Evolutionary conservation across 2,888 invertebrate species (phyloP).

Genomic region (Heteropelma amictum): DNA sequence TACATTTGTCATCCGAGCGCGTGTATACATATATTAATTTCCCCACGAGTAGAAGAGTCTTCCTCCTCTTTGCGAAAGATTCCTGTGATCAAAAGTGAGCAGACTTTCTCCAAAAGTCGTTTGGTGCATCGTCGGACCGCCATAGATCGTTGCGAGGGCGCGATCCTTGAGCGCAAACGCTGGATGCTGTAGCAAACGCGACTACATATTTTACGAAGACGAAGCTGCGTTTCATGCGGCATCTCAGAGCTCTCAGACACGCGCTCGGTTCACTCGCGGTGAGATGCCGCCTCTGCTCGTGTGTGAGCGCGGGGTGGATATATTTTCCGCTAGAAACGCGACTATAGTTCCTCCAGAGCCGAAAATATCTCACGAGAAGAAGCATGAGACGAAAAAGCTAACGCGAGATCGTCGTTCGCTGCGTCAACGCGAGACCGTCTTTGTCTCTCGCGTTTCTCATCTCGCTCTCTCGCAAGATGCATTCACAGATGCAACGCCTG

Average conservation of each 20-base stretch:
- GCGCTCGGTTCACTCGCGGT: neutral
- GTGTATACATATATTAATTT: conserved; percentile 26
- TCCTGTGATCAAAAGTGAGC: conserved; percentile 34
- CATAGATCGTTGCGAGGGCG: neutral
- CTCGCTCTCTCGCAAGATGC: conserved; percentile 15
- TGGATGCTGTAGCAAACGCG: conserved; percentile 21
- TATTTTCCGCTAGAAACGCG: conserved; percentile 43
- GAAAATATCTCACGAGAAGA: conserved; percentile 53
- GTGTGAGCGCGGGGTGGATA: neutral
- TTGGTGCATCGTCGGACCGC: conserved; percentile 21
- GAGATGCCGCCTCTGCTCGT: neutral
- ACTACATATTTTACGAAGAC: conserved; percentile 17
- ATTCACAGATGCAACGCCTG: conserved; percentile 2
- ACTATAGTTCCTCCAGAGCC: conserved; percentile 49
- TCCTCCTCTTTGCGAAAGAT: conserved; percentile 22
- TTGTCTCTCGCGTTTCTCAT: neutral
- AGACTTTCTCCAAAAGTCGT: conserved; percentile 34
- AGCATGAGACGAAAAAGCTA: conserved; percentile 51
- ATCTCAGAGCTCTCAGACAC: neutral
- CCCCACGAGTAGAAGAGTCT: neutral
- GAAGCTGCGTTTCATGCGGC: conserved; percentile 18
- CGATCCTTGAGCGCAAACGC: neutral
- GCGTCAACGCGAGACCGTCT: conserved; percentile 23
- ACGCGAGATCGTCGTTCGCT: conserved; percentile 51
- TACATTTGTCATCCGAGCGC: neutral